These are phyloP conservation scores for Megalops atlanticus DNA, from an alignment of 2,113 vertebrate genomes.

Conservation along the genomic window DNA sequence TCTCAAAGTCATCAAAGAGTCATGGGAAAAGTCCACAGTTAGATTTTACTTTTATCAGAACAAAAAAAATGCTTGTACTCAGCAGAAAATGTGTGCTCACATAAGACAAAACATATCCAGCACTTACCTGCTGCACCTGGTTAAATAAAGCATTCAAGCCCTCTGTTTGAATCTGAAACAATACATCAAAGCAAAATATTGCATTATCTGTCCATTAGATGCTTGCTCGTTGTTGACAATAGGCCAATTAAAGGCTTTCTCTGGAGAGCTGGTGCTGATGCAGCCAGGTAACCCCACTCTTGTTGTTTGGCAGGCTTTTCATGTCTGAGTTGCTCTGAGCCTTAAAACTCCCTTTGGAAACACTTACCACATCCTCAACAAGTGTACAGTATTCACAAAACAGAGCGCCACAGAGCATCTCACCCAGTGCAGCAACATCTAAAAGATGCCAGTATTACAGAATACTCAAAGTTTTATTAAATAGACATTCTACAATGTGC, in stretches of 20 bases:
- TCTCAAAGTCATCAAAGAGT: neutral
- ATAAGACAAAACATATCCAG: neutral
- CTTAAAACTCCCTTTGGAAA: neutral
- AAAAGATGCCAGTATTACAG: too few relatives aligned
- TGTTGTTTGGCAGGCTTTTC: conserved; percentile 7
- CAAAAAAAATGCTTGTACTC: neutral
- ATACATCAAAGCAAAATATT: neutral
- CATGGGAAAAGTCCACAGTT: neutral
- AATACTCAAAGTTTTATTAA: too few relatives aligned
- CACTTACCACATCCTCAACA: too few relatives aligned
- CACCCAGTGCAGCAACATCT: too few relatives aligned
- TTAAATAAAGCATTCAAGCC: neutral
- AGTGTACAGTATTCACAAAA: too few relatives aligned
- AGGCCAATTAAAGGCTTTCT: conserved; percentile 2
- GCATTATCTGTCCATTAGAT: neutral
- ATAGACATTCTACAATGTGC: too few relatives aligned
- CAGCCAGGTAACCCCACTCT: conserved; percentile 11
- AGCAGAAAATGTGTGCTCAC: neutral
- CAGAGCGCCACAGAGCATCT: too few relatives aligned
- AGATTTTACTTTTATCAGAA: neutral
- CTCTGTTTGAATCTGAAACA: neutral
- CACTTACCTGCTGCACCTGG: neutral
- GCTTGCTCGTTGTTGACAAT: neutral
- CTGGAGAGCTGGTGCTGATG: neutral
- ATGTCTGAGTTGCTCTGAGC: neutral